Evolutionary conservation across 1,140 invertebrate genomes (phyloP), one percentile per base, ranked within the genome.

Genomic region (Geopemphigus sp.): DNA sequence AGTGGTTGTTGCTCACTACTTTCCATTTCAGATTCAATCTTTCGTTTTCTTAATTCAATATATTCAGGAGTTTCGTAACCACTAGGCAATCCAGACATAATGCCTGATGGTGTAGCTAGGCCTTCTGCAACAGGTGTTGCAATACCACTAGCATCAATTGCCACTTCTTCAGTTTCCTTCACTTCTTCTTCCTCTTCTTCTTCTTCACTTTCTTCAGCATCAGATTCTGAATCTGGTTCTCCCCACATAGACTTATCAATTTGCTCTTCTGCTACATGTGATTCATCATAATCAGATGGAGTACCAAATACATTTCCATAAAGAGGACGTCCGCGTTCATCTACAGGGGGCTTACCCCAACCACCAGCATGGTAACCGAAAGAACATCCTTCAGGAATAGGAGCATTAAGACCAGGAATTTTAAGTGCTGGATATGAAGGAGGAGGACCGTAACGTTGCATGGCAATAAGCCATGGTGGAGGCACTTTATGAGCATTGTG

Each of bases 321-420:
- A 0, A 99, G 87, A 1, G 98, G 98, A 86, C 97, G 93, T 22
- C 98, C 98, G 82, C 91, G 92, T 86, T 99, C 97, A 87, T 99
- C 98, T 0, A 99, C 98, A 1, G 98, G 98, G n/a, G 98, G 98
- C 87, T 99, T 99, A 74, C 98, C 97, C 97, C 97, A 99, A 66
- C 97, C 97, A 56, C 95, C 97, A 3, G 97, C 97, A 88, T 99
- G 98, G 86, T 99, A 99, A 45, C 98, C 98, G 87, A 99, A 99
- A 0, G 95, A 94, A 85, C 97, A 99, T 11, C 94, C 93, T 83
- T 99, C 95, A 1, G 96, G 96, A 84, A 98, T 97, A 0, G 95
- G 94, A 17, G 94, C 94, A 86, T 97, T 98, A 1, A 99, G 88
- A 56, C 85, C 92, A 15, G 97, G 95, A 84, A 99, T 98, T 86